Evolutionary conservation across 1,140 invertebrate genomes (phyloP).

Genomic region (Drosophila murphyi): DNA sequence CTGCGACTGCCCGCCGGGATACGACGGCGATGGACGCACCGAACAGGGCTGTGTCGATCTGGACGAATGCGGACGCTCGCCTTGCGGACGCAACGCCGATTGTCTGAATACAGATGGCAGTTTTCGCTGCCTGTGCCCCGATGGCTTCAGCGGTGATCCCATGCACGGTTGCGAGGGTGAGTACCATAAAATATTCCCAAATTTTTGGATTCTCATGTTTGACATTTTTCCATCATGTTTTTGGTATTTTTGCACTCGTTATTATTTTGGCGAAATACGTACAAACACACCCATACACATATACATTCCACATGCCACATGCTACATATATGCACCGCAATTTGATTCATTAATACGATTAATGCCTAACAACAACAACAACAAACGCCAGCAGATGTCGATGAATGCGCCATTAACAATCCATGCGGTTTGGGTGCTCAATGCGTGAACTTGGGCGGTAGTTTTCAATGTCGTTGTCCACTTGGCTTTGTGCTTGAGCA

Average conservation of each 20-base stretch:
- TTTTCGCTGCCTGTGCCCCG: constrained; percentile 91
- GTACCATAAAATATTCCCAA: constrained; percentile 27
- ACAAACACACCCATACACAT: constrained; percentile 44
- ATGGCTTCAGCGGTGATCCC: constrained; percentile 91
- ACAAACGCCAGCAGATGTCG: constrained; percentile 87
- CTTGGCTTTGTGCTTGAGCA: constrained; percentile 86
- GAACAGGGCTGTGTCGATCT: constrained; percentile 88
- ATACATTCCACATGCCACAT: constrained; percentile 19
- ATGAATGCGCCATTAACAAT: constrained; percentile 93
- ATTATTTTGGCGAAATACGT: constrained; percentile 55
- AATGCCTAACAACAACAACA: constrained; percentile 61
- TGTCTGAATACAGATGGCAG: constrained; percentile 90
- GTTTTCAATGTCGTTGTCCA: constrained; percentile 91
- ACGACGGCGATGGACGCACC: constrained; percentile 89
- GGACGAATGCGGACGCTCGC: constrained; percentile 88
- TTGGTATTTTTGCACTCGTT: constrained; percentile 60
- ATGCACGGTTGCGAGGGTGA: constrained; percentile 89
- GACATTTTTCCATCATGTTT: constrained; percentile 54
- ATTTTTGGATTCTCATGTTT: constrained; percentile 32
- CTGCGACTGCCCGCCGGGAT: constrained; percentile 93
- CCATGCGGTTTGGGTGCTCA: constrained; percentile 89
- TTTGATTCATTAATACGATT: constrained; percentile 64
- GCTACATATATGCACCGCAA: constrained; percentile 67
- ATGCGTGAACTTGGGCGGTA: constrained; percentile 91
- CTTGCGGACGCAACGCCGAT: constrained; percentile 90